These are phyloP conservation scores for Halictus rubicundus DNA, from an alignment of 1,140 invertebrate species.

Conservation along the genomic window DNA sequence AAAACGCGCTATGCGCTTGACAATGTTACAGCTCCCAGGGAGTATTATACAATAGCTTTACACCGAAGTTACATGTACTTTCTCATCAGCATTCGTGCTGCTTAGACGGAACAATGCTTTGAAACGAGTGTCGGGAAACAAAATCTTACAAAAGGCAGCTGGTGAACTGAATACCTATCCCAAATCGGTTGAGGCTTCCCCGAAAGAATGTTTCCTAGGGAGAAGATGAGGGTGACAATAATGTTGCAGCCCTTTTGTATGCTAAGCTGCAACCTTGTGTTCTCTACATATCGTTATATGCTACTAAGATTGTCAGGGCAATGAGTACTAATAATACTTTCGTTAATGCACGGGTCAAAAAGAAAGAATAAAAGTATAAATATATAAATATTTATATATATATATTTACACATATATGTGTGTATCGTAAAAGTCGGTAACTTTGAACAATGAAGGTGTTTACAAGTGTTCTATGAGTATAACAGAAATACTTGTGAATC, in stretches of 20 bases:
- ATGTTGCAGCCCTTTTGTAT: slow-evolving; percentile 80
- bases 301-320: slow-evolving; percentile 56
- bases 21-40: neutral
- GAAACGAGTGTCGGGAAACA: slow-evolving; percentile 5
- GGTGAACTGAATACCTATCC: slow-evolving; percentile 59
- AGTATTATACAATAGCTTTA: neutral
- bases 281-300: slow-evolving; percentile 69
- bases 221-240: slow-evolving; percentile 59
- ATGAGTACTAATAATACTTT: slow-evolving; percentile 61
- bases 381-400: no score
- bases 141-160: slow-evolving; percentile 66
- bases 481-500: slow-evolving; percentile 12
- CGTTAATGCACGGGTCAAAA: slow-evolving; percentile 40
- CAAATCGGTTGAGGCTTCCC: slow-evolving; percentile 43
- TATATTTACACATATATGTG: no score
- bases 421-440: slow-evolving; percentile 27
- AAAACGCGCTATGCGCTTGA: slow-evolving; percentile 10
- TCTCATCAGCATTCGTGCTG: slow-evolving; percentile 9
- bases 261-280: slow-evolving; percentile 77
- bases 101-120: neutral
- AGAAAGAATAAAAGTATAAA: neutral
- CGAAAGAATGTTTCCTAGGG: slow-evolving; percentile 36
- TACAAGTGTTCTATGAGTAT: slow-evolving; percentile 13
- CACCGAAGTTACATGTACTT: neutral
- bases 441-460: slow-evolving; percentile 24